Conservation (phyloP, 2,888 invertebrate species). For the Adineta ricciae region DNA sequence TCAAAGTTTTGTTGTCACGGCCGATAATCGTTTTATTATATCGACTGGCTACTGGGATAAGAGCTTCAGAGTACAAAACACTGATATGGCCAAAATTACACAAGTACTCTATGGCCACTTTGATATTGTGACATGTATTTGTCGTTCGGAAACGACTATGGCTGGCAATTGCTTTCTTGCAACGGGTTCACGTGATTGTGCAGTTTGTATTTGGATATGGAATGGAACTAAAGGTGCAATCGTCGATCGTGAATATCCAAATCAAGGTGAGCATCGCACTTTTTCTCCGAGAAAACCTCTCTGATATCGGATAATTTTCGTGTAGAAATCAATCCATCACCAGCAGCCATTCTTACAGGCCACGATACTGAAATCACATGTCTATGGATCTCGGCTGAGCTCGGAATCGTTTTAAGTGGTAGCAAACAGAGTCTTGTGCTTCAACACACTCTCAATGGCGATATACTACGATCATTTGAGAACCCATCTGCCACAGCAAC, state of each 20-base stretch:
- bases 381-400: slow-evolving; percentile 89
- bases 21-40: slow-evolving; percentile 86
- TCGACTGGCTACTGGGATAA: slow-evolving; percentile 99
- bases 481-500: slow-evolving; percentile 54
- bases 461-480: slow-evolving; percentile 76
- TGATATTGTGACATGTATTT: slow-evolving; percentile 84
- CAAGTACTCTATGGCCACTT: slow-evolving; percentile 98
- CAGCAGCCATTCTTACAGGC: slow-evolving; percentile 87
- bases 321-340: slow-evolving; percentile 62
- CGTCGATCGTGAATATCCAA: slow-evolving; percentile 29
- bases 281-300: no score
- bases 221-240: slow-evolving; percentile 54
- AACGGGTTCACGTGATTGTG: slow-evolving; percentile 93
- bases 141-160: slow-evolving; percentile 28
- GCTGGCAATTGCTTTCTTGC: slow-evolving; percentile 73
- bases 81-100: slow-evolving; percentile 69
- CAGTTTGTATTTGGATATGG: slow-evolving; percentile 97
- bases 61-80: slow-evolving; percentile 90
- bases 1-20: slow-evolving; percentile 75
- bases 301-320: neutral
- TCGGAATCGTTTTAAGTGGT: slow-evolving; percentile 90
- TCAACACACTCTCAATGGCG: slow-evolving; percentile 94
- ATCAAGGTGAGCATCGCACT: slow-evolving; percentile 11
- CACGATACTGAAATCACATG: slow-evolving; percentile 91
- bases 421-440: slow-evolving; percentile 79